phyloP scores from a whole-genome alignment of 2,797 vertebrate genomes.

The Mormyrus hasselquistii region DNA sequence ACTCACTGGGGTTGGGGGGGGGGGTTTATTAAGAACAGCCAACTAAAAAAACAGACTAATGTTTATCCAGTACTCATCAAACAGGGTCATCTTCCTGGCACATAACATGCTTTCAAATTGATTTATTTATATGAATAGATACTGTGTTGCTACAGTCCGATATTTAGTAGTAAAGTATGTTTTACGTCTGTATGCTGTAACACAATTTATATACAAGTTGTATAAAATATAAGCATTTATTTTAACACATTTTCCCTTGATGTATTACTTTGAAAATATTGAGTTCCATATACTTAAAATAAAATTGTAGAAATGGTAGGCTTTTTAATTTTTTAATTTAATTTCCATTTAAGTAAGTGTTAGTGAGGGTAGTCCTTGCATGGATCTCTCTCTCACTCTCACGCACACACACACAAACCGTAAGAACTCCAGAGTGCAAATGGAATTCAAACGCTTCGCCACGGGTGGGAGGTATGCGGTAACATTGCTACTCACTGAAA shows the following conservation, averaged over 20 bases:
- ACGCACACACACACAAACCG: neutral
- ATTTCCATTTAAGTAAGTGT: neutral
- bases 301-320: neutral
- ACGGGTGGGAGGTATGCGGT: neutral
- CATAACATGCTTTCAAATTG: neutral
- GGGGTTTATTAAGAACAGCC: too few relatives aligned
- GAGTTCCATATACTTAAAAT: neutral
- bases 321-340: neutral
- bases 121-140: neutral
- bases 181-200: neutral
- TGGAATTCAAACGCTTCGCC: neutral
- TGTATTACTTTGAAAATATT: neutral
- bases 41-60: neutral
- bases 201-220: neutral
- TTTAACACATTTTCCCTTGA: neutral
- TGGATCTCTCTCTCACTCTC: neutral
- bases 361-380: neutral
- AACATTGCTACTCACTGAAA: neutral
- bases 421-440: neutral
- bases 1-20: neutral
- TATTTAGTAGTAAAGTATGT: neutral
- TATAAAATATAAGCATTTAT: constrained; percentile 3
- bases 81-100: neutral
- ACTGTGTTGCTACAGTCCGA: neutral
- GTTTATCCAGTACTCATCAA: neutral